A percentile compares a stretch with the other conserved stretches of the same genome.
Evolutionary conservation across 1,140 invertebrate species (phyloP).

Genomic region (Nephila pilipes): DNA sequence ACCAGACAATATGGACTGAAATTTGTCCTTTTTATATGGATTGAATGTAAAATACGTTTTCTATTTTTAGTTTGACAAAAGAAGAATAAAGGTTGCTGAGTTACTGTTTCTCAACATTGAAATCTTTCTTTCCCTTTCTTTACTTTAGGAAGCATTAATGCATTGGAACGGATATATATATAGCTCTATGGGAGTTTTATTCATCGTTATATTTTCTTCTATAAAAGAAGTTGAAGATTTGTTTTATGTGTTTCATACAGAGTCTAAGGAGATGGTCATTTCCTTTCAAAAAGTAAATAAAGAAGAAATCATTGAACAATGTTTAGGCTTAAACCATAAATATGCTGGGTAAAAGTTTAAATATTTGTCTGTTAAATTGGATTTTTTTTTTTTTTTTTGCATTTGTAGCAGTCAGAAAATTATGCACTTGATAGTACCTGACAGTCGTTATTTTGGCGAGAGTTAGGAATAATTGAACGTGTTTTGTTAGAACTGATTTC

Average conservation of each 20-base stretch:
- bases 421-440: no score
- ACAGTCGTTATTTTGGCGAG: no score
- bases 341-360: no score
- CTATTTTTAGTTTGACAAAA: slow-evolving; percentile 7
- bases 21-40: slow-evolving; percentile 35
- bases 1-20: slow-evolving; percentile 21
- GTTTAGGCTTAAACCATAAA: no score
- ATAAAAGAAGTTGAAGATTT: background rate
- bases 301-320: no score
- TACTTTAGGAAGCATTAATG: background rate
- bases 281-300: no score
- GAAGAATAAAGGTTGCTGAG: slow-evolving; percentile 12
- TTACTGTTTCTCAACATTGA: background rate
- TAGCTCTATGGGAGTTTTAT: background rate
- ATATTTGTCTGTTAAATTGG: no score
- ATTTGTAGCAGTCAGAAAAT: no score
- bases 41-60: slow-evolving; percentile 34
- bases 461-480: no score
- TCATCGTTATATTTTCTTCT: background rate
- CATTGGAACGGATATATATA: background rate
- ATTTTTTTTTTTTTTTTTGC: no score
- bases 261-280: no score
- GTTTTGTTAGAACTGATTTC: no score
- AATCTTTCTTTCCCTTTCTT: background rate
- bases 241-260: background rate